Percentiles rank a stretch among this genome's conserved stretches.
These are phyloP conservation scores for Pterobdella sp. DNA, from an alignment of 2,888 invertebrate species.

Conservation along the genomic window DNA sequence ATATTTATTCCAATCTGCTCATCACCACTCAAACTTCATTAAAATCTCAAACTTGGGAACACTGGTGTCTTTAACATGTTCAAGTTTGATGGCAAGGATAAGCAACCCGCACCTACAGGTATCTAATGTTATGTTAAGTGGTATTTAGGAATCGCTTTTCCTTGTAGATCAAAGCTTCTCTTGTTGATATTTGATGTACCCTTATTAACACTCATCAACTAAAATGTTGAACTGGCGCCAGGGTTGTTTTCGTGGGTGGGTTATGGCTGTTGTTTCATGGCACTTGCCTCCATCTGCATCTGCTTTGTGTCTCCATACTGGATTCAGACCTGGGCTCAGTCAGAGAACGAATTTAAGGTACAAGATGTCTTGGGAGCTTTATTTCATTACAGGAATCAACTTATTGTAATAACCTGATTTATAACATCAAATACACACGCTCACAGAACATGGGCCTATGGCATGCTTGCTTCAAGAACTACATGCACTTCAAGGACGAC, in stretches of 20 bases:
- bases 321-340: slow-evolving; percentile 40
- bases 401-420: not conserved
- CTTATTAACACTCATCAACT: not conserved
- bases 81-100: not conserved
- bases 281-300: slow-evolving; percentile 36
- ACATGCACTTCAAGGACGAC: slow-evolving; percentile 72
- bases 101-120: slow-evolving; percentile 25
- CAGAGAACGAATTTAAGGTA: slow-evolving; percentile 66
- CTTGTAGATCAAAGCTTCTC: too few species aligned
- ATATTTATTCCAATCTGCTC: not conserved
- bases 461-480: slow-evolving; percentile 81
- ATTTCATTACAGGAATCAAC: not conserved
- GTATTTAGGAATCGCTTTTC: too few species aligned
- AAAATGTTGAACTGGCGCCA: slow-evolving; percentile 29
- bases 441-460: slow-evolving; percentile 71
- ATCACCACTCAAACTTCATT: not conserved
- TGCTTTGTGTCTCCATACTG: slow-evolving; percentile 42
- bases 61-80: not conserved
- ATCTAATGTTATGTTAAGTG: too few species aligned
- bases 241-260: slow-evolving; percentile 39
- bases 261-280: slow-evolving; percentile 37
- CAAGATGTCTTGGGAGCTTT: not conserved
- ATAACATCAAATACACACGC: not conserved
- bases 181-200: too few species aligned
- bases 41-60: slow-evolving; percentile 29